These are phyloP conservation scores for Carassius carassius DNA, from an alignment of 2,113 vertebrate genomes.

Conservation along the genomic window DNA sequence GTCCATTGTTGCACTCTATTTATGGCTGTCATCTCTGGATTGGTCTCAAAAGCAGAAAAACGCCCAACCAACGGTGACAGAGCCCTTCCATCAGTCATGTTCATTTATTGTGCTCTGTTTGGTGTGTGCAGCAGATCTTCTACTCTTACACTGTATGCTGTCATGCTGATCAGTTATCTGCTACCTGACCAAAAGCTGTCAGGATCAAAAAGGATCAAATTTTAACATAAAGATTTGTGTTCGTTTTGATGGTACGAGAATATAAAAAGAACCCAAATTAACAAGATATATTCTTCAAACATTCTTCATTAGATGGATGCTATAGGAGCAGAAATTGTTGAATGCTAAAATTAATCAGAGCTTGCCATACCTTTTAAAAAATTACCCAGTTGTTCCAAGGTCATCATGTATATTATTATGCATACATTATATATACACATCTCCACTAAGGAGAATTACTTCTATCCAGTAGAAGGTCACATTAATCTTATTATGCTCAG, in stretches of 20 bases:
- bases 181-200: not conserved
- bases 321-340: too few species aligned
- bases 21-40: slow-evolving; percentile 42
- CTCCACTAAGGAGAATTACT: slow-evolving; percentile 30
- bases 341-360: too few species aligned
- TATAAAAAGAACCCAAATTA: not conserved
- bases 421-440: slow-evolving; percentile 28
- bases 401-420: slow-evolving; percentile 37
- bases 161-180: slow-evolving; percentile 7
- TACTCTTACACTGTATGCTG: not conserved
- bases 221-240: not conserved
- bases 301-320: too few species aligned
- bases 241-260: not conserved
- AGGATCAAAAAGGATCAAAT: too few species aligned
- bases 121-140: not conserved
- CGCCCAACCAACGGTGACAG: not conserved
- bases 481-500: slow-evolving; percentile 51
- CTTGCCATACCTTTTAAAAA: slow-evolving; percentile 16
- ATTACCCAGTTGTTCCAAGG: not conserved
- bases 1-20: slow-evolving; percentile 48
- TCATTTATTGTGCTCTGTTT: slow-evolving; percentile 33
- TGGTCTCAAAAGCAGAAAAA: slow-evolving; percentile 45
- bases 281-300: not conserved
- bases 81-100: slow-evolving; percentile 32
- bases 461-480: slow-evolving; percentile 44